Conservation (phyloP, 2,888 invertebrate genomes). For the Agriopis leucophaearia region DNA sequence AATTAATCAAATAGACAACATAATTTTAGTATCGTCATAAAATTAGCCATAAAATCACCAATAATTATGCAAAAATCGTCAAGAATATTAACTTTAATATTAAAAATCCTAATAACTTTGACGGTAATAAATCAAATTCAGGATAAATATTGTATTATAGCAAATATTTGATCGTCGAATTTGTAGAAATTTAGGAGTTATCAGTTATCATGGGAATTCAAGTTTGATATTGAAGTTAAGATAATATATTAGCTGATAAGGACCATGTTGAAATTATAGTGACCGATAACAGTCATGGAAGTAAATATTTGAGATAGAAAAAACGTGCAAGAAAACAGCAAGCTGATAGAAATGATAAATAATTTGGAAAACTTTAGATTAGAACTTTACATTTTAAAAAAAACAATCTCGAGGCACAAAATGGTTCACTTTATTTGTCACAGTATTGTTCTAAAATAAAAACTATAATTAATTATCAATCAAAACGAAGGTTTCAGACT, state of each 20-base stretch:
- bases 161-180: constrained; percentile 43
- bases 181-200: constrained; percentile 26
- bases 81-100: constrained; percentile 19
- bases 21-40: constrained; percentile 38
- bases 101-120: constrained; percentile 30
- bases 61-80: constrained; percentile 34
- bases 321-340: constrained; percentile 4
- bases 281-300: constrained; percentile 54
- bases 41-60: constrained; percentile 40
- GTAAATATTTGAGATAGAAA: constrained; percentile 18
- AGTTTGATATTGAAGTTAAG: constrained; percentile 39
- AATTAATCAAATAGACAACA: constrained; percentile 45
- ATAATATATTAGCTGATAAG: constrained; percentile 45
- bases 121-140: constrained; percentile 38
- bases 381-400: too few relatives aligned
- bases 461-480: too few relatives aligned
- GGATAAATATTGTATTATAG: constrained; percentile 25
- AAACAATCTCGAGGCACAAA: too few relatives aligned
- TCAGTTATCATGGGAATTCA: constrained; percentile 54
- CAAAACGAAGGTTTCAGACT: too few relatives aligned
- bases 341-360: neutral
- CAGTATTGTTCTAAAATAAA: too few relatives aligned
- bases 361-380: too few relatives aligned
- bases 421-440: too few relatives aligned
- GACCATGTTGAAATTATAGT: constrained; percentile 50